Evolutionary conservation across 2,113 vertebrate genomes (phyloP), one percentile per base, ranked within the genome.

Genomic region (Myodes glareolus): DNA sequence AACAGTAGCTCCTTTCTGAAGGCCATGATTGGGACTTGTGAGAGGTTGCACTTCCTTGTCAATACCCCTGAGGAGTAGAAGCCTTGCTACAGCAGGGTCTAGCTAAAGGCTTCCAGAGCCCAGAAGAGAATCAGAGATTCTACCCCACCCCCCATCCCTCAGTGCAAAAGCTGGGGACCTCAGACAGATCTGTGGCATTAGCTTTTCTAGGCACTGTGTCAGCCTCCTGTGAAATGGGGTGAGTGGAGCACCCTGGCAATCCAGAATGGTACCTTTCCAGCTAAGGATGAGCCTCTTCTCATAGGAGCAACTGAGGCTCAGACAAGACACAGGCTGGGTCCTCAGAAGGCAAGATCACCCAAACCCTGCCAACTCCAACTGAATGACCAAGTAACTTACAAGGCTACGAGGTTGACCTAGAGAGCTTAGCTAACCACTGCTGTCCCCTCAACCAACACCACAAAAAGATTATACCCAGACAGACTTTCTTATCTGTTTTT

Each of bases 231-330:
- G 10, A 45, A 55, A 77, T 3, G 14, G 39, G 36, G 10, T n/a
- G 39, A 8, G 9, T 25, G 10, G 2, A 5, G 10, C 16, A 42
- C 50, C n/a, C 0, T 0, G 0, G 36, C 39, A 61, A 31, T n/a
- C 36, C 9, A 11, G 2, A 13, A 33, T 8, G 17, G 61, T 5
- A 21, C 29, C 61, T 68, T 33, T 33, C 55, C 42, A 67, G 42
- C 16, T 36, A 11, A 27, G 27, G 55, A 4, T 12, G 10, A 1
- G 1, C 21, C 70, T 17, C 12, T 55, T 55, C n/a, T 52, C 31
- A 7, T 7, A 52, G 7, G 55, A 55, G 36, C 10, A 29, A 10
- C 47, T 23, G 13, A 65, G n/a, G 67, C 31, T 94, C 85, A 42
- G 19, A 9, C 7, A 29, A 50, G 75, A 47, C 58, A 45, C 31